Conservation (phyloP, 2,888 invertebrate genomes). For the Fragum whitleyi region DNA sequence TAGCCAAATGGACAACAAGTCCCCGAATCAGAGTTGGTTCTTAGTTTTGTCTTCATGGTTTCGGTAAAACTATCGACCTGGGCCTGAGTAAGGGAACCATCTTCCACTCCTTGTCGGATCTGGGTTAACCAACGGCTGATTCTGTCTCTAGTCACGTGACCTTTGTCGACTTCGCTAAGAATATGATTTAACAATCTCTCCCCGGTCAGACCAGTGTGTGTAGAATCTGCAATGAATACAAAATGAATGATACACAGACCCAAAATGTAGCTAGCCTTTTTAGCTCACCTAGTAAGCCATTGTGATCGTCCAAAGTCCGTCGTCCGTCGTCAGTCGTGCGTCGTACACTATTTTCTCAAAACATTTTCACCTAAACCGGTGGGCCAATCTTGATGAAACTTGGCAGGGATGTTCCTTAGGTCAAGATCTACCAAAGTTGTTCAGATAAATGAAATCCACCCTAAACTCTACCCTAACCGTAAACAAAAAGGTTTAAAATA, state of each 20-base stretch:
- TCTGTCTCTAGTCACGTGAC: constrained; percentile 42
- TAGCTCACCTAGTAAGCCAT: not conserved
- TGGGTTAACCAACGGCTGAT: constrained; percentile 26
- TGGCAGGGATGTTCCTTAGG: not conserved
- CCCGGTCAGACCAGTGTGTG: not conserved
- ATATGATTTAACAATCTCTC: constrained; percentile 28
- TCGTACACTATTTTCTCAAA: no score
- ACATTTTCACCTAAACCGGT: no score
- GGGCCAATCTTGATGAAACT: not conserved
- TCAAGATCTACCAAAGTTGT: no score
- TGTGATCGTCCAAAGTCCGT: no score
- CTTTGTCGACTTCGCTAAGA: constrained; percentile 24
- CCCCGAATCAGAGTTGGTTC: not conserved
- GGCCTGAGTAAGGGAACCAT: constrained; percentile 20
- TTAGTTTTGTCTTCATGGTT: not conserved
- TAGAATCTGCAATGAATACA: not conserved
- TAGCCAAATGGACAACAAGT: constrained; percentile 17
- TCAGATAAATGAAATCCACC: no score
- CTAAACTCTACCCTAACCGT: no score
- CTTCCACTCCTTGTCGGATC: constrained; percentile 1
- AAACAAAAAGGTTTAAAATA: no score
- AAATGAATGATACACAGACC: not conserved
- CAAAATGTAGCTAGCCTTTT: not conserved
- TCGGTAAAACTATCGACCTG: constrained; percentile 1
- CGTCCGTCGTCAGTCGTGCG: no score